Percentiles rank a stretch among this genome's conserved stretches.
Evolutionary conservation across 2,113 vertebrate species (phyloP).

Genomic region (Chitala chitala): DNA sequence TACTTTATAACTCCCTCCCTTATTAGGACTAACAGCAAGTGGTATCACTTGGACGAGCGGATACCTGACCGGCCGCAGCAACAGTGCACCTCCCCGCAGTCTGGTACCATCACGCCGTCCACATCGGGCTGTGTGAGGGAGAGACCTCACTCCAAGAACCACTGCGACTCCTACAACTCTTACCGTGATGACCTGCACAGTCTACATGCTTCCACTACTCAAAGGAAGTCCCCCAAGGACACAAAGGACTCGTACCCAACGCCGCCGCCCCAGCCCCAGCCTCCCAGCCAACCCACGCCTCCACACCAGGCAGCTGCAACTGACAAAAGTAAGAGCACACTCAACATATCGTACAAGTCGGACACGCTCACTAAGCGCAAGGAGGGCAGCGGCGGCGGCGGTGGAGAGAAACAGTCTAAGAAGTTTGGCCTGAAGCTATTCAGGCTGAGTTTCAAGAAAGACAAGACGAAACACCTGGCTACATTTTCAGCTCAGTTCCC

Average conservation of each 20-base stretch:
- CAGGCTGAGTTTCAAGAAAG: slow-evolving; percentile 94
- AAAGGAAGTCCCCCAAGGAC: slow-evolving; percentile 87
- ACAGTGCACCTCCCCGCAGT: slow-evolving; percentile 89
- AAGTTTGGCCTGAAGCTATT: slow-evolving; percentile 96
- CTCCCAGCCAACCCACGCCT: slow-evolving; percentile 68
- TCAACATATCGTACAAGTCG: slow-evolving; percentile 88
- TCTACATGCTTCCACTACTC: slow-evolving; percentile 83
- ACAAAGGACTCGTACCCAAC: slow-evolving; percentile 72
- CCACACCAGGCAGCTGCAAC: slow-evolving; percentile 74
- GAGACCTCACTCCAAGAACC: slow-evolving; percentile 83
- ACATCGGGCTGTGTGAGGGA: slow-evolving; percentile 86
- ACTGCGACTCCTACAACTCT: slow-evolving; percentile 83
- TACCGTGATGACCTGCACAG: slow-evolving; percentile 85
- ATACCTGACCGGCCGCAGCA: slow-evolving; percentile 80
- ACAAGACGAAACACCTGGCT: slow-evolving; percentile 90
- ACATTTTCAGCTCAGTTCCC: slow-evolving; percentile 97
- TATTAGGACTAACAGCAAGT: slow-evolving; percentile 96
- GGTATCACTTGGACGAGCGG: slow-evolving; percentile 97
- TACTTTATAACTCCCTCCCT: slow-evolving; percentile 97
- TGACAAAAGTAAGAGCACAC: slow-evolving; percentile 87
- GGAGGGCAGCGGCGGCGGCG: slow-evolving; percentile 58
- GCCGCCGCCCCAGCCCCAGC: slow-evolving; percentile 55
- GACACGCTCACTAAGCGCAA: slow-evolving; percentile 87
- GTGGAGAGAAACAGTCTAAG: slow-evolving; percentile 81
- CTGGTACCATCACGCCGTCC: slow-evolving; percentile 85